A percentile compares a stretch with the other conserved stretches of the same genome.
phyloP scores from a whole-genome alignment of 2,888 invertebrate genomes.

The Cephonodes hylas region DNA sequence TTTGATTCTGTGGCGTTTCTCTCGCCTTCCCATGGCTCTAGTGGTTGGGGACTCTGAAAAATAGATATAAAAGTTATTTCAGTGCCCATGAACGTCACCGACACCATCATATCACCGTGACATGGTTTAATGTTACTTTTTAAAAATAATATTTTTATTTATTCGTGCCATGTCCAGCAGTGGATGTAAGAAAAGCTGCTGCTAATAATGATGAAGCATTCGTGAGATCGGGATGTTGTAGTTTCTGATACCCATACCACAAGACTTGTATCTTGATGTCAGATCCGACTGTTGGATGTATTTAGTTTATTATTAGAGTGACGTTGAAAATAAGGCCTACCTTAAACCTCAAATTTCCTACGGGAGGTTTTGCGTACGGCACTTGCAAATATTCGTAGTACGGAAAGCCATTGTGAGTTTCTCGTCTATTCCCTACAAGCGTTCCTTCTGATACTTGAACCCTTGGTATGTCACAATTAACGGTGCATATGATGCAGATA shows the following conservation, averaged over 20 bases:
- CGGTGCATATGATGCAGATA: neutral
- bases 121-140: too few relatives aligned
- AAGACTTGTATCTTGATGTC: too few relatives aligned
- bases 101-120: too few relatives aligned
- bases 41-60: constrained; percentile 55
- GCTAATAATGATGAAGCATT: too few relatives aligned
- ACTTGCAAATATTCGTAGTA: constrained; percentile 71
- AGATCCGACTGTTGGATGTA: too few relatives aligned
- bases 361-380: constrained; percentile 79
- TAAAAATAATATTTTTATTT: too few relatives aligned
- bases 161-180: too few relatives aligned
- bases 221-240: too few relatives aligned
- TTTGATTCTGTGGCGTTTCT: constrained; percentile 70
- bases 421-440: constrained; percentile 52
- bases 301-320: too few relatives aligned
- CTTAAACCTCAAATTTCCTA: constrained; percentile 59
- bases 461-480: neutral
- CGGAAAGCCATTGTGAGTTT: constrained; percentile 53
- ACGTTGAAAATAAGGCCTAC: constrained; percentile 29
- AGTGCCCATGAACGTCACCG: constrained; percentile 32
- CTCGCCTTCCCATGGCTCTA: constrained; percentile 61
- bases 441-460: constrained; percentile 56
- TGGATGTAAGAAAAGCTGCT: too few relatives aligned
- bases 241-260: too few relatives aligned
- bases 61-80: neutral